Conservation (phyloP, 1,140 invertebrate species). For the Platyura marginata region DNA sequence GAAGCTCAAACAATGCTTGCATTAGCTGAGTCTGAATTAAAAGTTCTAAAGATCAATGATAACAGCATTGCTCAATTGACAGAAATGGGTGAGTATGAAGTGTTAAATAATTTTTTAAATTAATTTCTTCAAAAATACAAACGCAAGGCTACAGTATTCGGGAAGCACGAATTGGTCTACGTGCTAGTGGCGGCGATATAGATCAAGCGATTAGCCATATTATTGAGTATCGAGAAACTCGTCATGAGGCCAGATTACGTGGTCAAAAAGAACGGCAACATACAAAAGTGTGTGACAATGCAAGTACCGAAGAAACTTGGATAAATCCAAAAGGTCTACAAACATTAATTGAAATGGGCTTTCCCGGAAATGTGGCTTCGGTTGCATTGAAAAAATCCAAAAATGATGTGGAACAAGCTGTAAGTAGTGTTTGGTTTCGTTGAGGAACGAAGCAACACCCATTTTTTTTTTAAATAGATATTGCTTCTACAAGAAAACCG, state of each 20-base stretch:
- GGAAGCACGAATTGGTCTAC: constrained; percentile 43
- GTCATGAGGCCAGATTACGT: constrained; percentile 28
- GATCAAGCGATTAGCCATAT: constrained; percentile 43
- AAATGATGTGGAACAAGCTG: constrained; percentile 42
- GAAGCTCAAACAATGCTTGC: constrained; percentile 36
- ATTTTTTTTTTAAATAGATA: too few relatives aligned
- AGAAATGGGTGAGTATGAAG: constrained; percentile 30
- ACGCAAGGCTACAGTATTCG: constrained; percentile 40
- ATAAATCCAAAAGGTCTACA: constrained; percentile 26
- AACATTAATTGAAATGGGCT: constrained; percentile 47
- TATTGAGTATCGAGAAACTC: constrained; percentile 31
- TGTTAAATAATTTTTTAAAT: too few relatives aligned
- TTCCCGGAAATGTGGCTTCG: constrained; percentile 29
- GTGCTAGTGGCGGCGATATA: constrained; percentile 37
- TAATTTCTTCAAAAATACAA: too few relatives aligned
- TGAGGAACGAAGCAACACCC: too few relatives aligned
- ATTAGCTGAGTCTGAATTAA: constrained; percentile 38
- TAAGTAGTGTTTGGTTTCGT: too few relatives aligned
- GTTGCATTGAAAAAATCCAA: constrained; percentile 40
- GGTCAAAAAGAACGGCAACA: constrained; percentile 30
- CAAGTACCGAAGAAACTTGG: constrained; percentile 10
- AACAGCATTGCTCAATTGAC: constrained; percentile 30
- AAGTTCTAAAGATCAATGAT: constrained; percentile 38
- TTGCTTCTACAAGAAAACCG: too few relatives aligned
- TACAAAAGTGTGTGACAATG: constrained; percentile 17